phyloP scores from a whole-genome alignment of 2,888 invertebrate genomes.

The Labia minor region DNA sequence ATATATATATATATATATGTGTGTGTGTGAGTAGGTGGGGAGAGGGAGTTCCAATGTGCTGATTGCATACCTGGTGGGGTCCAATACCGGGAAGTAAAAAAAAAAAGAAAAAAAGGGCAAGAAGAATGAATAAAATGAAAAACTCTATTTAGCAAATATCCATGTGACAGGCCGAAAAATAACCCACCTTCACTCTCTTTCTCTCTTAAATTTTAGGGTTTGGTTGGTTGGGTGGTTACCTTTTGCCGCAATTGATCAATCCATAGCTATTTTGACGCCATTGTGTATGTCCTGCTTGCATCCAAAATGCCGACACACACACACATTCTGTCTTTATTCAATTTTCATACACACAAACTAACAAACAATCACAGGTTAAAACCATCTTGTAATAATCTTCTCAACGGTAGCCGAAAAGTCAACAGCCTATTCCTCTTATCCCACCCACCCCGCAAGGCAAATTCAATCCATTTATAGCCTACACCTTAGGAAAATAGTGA shows the following conservation, averaged over 20 bases:
- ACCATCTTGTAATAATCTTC: constrained; percentile 1
- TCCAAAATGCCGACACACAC: not conserved
- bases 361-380: not conserved
- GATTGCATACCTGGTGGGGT: not conserved
- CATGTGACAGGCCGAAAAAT: not conserved
- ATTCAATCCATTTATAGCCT: no score
- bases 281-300: not conserved
- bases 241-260: not conserved
- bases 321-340: not conserved
- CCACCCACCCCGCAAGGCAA: no score
- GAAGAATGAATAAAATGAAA: not conserved
- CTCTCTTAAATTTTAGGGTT: no score
- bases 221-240: not conserved
- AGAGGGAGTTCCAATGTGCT: no score
- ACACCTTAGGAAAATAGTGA: no score
- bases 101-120: no score
- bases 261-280: not conserved
- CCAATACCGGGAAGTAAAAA: not conserved
- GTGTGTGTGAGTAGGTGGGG: not conserved
- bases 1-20: no score
- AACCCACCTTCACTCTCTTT: no score
- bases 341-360: not conserved
- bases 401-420: not conserved
- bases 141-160: not conserved
- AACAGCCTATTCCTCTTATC: no score